phyloP scores from a whole-genome alignment of 64 coral and sea anemone species.

The Orbicella faveolata region DNA sequence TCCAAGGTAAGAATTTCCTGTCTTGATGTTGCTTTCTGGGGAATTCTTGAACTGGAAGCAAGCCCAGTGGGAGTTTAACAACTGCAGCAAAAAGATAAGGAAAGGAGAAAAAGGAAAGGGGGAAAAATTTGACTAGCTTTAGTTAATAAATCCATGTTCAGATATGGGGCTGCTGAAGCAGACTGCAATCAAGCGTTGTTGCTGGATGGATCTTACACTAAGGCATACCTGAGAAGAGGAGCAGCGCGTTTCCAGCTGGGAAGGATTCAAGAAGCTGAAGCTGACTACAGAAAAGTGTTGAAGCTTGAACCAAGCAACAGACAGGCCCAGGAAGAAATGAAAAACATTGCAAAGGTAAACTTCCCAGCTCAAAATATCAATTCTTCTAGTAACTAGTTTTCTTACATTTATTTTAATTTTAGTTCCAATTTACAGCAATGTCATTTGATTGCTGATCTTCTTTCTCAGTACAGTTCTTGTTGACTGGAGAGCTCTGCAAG shows the following conservation, averaged over 20 bases:
- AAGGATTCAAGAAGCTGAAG: conserved; percentile 49
- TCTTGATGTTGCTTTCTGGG: no score
- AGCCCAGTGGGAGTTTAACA: no score
- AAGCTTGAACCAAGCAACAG: conserved; percentile 85
- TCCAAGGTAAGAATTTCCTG: no score
- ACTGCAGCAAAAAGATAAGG: no score
- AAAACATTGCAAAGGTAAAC: conserved; percentile 76
- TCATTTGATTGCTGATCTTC: no score
- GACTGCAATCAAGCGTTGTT: conserved; percentile 74
- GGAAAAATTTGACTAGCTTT: no score
- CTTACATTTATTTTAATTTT: no score
- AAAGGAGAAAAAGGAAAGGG: no score
- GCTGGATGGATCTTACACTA: conserved; percentile 78
- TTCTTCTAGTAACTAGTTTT: not conserved
- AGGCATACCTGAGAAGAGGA: conserved; percentile 86
- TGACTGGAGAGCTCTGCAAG: no score
- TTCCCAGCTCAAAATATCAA: not conserved
- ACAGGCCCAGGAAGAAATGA: conserved; percentile 82
- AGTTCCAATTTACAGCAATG: no score
- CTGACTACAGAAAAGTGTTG: conserved; percentile 70
- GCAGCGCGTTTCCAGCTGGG: conserved; percentile 50
- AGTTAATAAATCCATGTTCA: not conserved
- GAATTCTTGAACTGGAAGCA: no score
- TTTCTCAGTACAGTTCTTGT: no score
- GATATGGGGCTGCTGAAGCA: conserved; percentile 83